Evolutionary conservation across 2,888 invertebrate genomes (phyloP), one percentile per base, ranked within the genome.

Genomic region (Brenthis daphne): DNA sequence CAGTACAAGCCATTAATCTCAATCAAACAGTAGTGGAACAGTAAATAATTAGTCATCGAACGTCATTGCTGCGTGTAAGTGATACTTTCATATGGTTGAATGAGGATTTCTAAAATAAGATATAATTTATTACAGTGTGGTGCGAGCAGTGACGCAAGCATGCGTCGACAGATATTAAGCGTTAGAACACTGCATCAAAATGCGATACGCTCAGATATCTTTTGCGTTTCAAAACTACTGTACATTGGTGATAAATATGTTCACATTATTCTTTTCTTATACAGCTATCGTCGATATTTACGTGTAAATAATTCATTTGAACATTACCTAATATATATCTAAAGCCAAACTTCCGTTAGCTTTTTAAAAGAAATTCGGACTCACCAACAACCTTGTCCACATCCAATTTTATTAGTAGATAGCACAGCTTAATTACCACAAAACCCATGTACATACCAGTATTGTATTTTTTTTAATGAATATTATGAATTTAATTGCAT

Each of bases 101-200:
- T 89, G 90, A 87, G 87, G 80, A 86, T 85, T 88, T 87, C 90
- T 91, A 90, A 92, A 91, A 90, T 91, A 89, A 92, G 90, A 86
- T 79, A 82, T 85, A 83, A 92, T 92, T 89, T 89, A 92, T 91
- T 87, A 90, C 84, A 85, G 85, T 86, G 87, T 86, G 85, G 82
- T 85, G 86, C 88, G 85, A 85, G 78, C 79, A 80, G 85, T 88
- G 90, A 90, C 89, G 90, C 89, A 88, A 89, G 89, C 89, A 82
- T 80, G 85, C 83, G 89, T 85, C 85, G 92, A 92, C 92, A 91
- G 91, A 85, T 91, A 91, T 90, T 89, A 92, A 91, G 90, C 86
- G 87, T 79, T 87, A 85, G 85, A 86, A 83, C 86, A 83, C 82
- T 83, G 85, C 85, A 86, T 81, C 83, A 80, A 85, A 85, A 85